Percentiles rank a stretch among this genome's conserved stretches.
Evolutionary conservation across 2,888 invertebrate species (phyloP).

Genomic region (Nymphalis c-album): DNA sequence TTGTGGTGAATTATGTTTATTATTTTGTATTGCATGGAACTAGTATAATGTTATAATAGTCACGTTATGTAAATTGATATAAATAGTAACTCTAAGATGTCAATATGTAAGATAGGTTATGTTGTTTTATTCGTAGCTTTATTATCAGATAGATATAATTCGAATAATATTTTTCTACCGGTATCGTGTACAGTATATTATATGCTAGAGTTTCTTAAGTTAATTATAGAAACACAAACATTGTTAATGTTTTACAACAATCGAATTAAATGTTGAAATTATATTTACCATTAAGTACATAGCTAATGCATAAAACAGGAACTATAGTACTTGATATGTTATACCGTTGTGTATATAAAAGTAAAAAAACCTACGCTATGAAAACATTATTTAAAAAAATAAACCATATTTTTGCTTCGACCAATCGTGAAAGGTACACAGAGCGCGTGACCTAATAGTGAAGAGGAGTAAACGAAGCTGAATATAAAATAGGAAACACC

Average conservation of each 20-base stretch:
- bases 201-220: neutral
- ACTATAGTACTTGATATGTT: neutral
- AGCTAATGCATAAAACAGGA: neutral
- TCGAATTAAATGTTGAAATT: neutral
- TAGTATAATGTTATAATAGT: neutral
- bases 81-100: neutral
- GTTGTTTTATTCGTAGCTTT: constrained; percentile 1
- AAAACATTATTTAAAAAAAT: no score
- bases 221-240: neutral
- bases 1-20: neutral
- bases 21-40: neutral
- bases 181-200: constrained; percentile 9
- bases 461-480: no score
- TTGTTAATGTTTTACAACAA: neutral
- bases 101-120: constrained; percentile 1
- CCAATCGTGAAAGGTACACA: no score
- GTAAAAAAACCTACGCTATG: no score
- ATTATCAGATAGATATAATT: constrained; percentile 10
- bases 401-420: no score
- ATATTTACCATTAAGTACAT: neutral
- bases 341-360: no score
- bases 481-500: no score
- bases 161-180: constrained; percentile 31
- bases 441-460: no score
- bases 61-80: neutral